A percentile compares a stretch with the other conserved stretches of the same genome.
These are phyloP conservation scores for Dinomys branickii DNA, from an alignment of 2,113 vertebrate species.

Conservation along the genomic window DNA sequence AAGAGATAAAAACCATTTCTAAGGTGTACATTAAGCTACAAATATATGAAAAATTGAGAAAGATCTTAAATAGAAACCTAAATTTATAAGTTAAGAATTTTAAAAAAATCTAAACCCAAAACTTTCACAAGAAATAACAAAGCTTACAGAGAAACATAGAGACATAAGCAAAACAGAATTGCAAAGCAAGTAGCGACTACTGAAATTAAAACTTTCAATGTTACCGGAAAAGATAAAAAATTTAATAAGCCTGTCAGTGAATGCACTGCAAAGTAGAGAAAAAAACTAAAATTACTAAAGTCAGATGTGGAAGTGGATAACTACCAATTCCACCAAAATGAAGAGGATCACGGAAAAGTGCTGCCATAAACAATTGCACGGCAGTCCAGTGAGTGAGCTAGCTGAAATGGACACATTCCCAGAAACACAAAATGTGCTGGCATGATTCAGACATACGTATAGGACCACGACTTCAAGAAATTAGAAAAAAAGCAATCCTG, in stretches of 20 bases:
- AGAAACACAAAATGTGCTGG: not conserved
- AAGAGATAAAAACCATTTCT: not conserved
- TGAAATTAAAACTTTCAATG: not conserved
- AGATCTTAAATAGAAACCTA: not conserved
- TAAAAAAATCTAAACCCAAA: not conserved
- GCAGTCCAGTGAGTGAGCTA: not conserved
- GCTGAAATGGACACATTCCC: not conserved
- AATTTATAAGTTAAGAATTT: not conserved
- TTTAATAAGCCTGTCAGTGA: not conserved
- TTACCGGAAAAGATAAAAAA: not conserved
- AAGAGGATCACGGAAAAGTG: not conserved
- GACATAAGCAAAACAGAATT: not conserved
- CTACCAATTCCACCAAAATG: not conserved
- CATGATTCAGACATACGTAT: not conserved
- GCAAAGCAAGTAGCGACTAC: not conserved
- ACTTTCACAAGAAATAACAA: not conserved
- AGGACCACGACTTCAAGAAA: not conserved
- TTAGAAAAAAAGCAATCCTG: too few species aligned
- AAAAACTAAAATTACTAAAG: not conserved
- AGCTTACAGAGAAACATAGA: not conserved
- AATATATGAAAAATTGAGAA: not conserved
- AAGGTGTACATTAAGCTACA: not conserved
- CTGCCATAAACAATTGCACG: not conserved
- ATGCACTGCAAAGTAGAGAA: not conserved
- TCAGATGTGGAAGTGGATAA: not conserved